Evolutionary conservation across 64 coral and sea anemone genomes (phyloP), one percentile per base, ranked within the genome.

Genomic region (Montipora cactus): DNA sequence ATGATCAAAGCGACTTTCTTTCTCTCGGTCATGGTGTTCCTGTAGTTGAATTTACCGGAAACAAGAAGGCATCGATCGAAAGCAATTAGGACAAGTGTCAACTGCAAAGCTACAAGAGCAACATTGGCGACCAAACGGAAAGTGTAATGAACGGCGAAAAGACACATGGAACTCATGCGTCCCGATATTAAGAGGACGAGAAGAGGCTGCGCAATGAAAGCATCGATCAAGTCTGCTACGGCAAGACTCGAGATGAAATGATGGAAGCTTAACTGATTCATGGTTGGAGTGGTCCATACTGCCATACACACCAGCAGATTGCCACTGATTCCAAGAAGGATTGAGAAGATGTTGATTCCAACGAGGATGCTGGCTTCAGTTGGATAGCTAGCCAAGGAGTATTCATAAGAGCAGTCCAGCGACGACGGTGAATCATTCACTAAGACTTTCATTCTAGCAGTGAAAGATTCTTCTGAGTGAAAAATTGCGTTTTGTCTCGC

Each of bases 81-180:
- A 4, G 89, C 94, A 47, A 99, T 99, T 20, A 93, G 94, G 0
- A 83, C 86, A 9, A 96, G 76, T 18, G 79, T 92, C 53, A 99
- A 67, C 7, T 96, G 67, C 3, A 95, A 96, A n/a, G 87, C 87
- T 3, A 89, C 67, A 76, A 89, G 91, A 0, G 92, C 93, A 44
- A 96, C 90, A 59, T 99, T 99, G 7, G 92, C 92, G 20, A 99
- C 58, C 74, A 76, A 25, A 5, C 98, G 92, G 66, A 94, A 99
- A 12, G 61, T 91, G 25, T 79, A 81, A 62, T 84, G 53, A 7
- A 94, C 61, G 8, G 8, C 20, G 7, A 52, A 66, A 73, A 92
- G 49, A 79, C 95, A 96, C 15, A 70, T 18, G 2, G 45, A 70
- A 1, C 84, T 72, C 0, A 79, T 75, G 59, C 80, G 93, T 18